Percentiles rank a stretch among this genome's conserved stretches.
phyloP scores from a whole-genome alignment of 2,888 invertebrate genomes.

The Dynastes grantii region DNA sequence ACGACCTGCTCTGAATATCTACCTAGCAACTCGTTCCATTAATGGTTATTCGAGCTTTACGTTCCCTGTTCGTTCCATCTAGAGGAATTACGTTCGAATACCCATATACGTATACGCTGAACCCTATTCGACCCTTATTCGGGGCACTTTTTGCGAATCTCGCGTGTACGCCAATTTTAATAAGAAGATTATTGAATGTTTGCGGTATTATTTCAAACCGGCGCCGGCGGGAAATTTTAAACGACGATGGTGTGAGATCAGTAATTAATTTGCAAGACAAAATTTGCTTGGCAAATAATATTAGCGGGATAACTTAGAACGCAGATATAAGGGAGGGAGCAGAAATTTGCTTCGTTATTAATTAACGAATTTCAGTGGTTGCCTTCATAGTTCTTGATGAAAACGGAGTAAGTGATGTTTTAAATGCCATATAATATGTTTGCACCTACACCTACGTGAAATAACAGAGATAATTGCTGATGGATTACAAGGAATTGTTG shows the following conservation, averaged over 20 bases:
- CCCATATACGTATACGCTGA: not conserved
- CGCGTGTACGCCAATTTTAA: constrained; percentile 33
- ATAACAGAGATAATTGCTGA: too few relatives aligned
- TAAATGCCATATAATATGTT: too few relatives aligned
- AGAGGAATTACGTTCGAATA: not conserved
- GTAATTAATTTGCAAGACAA: not conserved
- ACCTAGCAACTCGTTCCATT: not conserved
- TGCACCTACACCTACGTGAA: too few relatives aligned
- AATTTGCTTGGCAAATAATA: not conserved
- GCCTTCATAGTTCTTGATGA: too few relatives aligned
- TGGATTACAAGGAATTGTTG: too few relatives aligned
- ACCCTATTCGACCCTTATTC: too few relatives aligned
- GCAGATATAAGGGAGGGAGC: not conserved
- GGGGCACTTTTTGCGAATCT: constrained; percentile 1
- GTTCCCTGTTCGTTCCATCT: not conserved
- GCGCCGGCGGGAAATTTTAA: not conserved
- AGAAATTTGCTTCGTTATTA: not conserved
- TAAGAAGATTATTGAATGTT: constrained; percentile 34
- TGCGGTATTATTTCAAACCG: constrained; percentile 16
- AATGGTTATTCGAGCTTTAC: constrained; percentile 23
- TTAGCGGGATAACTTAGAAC: not conserved
- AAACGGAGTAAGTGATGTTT: too few relatives aligned
- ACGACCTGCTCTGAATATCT: constrained; percentile 23
- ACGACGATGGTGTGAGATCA: not conserved
- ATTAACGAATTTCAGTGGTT: not conserved